phyloP scores from a whole-genome alignment of 2,113 vertebrate species.

The Myxocyprinus asiaticus region DNA sequence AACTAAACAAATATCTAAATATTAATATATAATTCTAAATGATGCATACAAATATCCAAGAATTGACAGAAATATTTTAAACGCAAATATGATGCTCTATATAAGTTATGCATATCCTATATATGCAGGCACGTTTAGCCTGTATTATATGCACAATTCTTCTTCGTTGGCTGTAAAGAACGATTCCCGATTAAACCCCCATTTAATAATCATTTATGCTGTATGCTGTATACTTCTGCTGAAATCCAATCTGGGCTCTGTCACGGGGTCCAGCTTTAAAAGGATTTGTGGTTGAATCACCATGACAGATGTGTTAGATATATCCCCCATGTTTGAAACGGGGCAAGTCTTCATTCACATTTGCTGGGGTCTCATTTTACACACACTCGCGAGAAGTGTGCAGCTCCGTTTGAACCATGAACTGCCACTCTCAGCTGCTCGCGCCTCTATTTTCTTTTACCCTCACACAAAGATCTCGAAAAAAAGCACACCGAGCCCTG shows the following conservation, averaged over 20 bases:
- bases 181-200: conserved; percentile 45
- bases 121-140: too few relatives aligned
- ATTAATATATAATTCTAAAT: too few relatives aligned
- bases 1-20: too few relatives aligned
- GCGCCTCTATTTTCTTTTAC: conserved; percentile 78
- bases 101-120: too few relatives aligned
- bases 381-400: conserved; percentile 85
- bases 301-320: conserved; percentile 98
- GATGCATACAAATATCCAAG: too few relatives aligned
- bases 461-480: conserved; percentile 82
- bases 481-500: conserved; percentile 90
- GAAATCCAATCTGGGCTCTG: conserved; percentile 75
- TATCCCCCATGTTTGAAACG: conserved; percentile 70
- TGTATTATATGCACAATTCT: conserved; percentile 63
- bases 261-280: conserved; percentile 70
- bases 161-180: neutral
- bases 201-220: conserved; percentile 55
- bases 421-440: conserved; percentile 98
- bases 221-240: conserved; percentile 50
- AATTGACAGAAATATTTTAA: too few relatives aligned
- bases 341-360: conserved; percentile 76
- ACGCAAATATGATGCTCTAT: too few relatives aligned
- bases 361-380: conserved; percentile 64
- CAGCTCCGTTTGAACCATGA: conserved; percentile 81
- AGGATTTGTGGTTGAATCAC: conserved; percentile 64